Evolutionary conservation across 2,888 invertebrate genomes (phyloP).

Genomic region (Arge pagana): DNA sequence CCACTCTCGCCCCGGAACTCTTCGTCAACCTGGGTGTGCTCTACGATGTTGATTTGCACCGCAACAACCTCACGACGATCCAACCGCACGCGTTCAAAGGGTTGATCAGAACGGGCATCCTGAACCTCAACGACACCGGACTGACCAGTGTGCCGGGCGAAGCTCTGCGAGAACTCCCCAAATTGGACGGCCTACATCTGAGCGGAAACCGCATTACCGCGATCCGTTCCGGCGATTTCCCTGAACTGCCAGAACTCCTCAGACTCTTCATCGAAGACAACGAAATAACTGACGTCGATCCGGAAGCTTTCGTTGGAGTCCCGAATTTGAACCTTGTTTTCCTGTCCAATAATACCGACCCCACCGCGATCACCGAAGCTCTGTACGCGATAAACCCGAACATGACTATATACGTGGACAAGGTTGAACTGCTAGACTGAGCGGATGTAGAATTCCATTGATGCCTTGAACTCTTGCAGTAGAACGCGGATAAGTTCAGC

Average conservation of each 20-base stretch:
- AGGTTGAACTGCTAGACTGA: too few relatives aligned
- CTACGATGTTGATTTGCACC: constrained; percentile 52
- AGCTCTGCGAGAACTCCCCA: constrained; percentile 52
- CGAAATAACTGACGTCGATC: background rate
- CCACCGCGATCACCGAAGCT: background rate
- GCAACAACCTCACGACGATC: constrained; percentile 52
- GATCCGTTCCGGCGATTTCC: background rate
- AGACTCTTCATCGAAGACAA: background rate
- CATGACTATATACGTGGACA: too few relatives aligned
- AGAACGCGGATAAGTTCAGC: too few relatives aligned
- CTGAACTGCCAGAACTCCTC: background rate
- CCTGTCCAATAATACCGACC: background rate
- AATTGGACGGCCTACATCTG: constrained; percentile 42
- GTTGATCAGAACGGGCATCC: constrained; percentile 45
- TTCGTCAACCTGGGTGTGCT: constrained; percentile 48
- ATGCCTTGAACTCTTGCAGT: too few relatives aligned
- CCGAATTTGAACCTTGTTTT: background rate
- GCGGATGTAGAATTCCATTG: too few relatives aligned
- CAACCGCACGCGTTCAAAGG: constrained; percentile 44
- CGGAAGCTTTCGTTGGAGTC: background rate
- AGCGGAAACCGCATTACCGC: background rate
- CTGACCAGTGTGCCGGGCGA: constrained; percentile 50
- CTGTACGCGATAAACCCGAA: too few relatives aligned
- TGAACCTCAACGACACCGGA: constrained; percentile 55
- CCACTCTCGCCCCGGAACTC: constrained; percentile 48